A percentile compares a stretch with the other conserved stretches of the same genome.
Conservation (phyloP, 2,888 invertebrate species). For the Ectobius pallidus region DNA sequence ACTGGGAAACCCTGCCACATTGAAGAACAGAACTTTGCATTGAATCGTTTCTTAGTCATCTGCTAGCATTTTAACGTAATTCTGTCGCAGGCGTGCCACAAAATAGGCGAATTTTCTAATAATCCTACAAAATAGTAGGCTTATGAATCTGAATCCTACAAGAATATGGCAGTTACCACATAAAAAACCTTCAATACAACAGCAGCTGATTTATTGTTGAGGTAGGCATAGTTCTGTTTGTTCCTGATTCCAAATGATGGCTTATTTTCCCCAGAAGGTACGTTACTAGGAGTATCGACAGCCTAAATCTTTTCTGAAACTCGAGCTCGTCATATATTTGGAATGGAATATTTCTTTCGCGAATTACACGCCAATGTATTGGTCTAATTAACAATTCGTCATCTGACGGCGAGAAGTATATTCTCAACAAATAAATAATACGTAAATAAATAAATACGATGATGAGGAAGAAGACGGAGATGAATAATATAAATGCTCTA, state of each 20-base stretch:
- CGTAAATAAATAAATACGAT: neutral
- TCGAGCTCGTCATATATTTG: neutral
- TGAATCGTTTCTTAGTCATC: neutral
- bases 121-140: neutral
- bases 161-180: neutral
- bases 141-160: neutral
- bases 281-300: neutral
- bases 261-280: neutral
- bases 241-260: too few relatives aligned
- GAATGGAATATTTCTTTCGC: neutral
- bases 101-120: neutral
- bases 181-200: neutral
- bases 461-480: too few relatives aligned
- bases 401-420: neutral
- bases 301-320: neutral
- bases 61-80: too few relatives aligned
- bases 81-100: neutral
- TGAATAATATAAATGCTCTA: too few relatives aligned
- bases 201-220: neutral
- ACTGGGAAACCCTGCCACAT: neutral
- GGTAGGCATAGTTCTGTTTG: too few relatives aligned
- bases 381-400: too few relatives aligned
- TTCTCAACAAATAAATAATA: neutral
- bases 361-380: neutral
- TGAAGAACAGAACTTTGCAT: neutral